Base-by-base conservation (phyloP, 2,113 vertebrate genomes). In the Zosterops borbonicus region DNA sequence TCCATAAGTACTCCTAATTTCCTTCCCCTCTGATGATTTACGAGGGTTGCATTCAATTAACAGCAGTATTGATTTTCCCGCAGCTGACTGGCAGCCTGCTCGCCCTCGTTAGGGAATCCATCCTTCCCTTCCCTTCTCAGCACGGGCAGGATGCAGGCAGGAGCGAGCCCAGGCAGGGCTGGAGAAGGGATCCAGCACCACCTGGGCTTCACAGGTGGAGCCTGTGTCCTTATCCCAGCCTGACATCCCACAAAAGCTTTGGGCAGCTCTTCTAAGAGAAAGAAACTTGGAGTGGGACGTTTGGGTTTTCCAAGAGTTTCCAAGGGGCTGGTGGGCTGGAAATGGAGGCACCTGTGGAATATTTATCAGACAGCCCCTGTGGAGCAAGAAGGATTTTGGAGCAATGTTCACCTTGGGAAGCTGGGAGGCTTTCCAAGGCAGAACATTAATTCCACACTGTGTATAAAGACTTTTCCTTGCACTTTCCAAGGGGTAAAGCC, bases 11-110 rank as follows among this genome's bases (percentile, higher is more conserved):
- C 60, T 86, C 68, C 90, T 91, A 76, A 96, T 93, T 94, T 89
- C 55, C 12, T 62, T n/a, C 31, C 76, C 73, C 31, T 83, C 74
- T 22, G 82, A 37, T 90, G 94, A 97, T 96, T 96, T 95, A 97
- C 10, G 35, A 95, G 90, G 92, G 87, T 59, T 95, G 94, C 86
- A 81, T 97, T 97, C 96, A 93, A 96, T 97, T 97, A 97, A 83
- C 49, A 16, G 82, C 9, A 1, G 52, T 42, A 97, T 97, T 62
- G 97, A 97, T 95, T 91, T 78, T 83, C 29, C 69, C 14, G 6
- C 95, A 84, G 96, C 89, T 96, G 97, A 92, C 76, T 86, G 91
- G 94, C 83, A 67, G 41, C 52, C 95, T 94, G 92, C 96, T 90
- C 29, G 4, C 87, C 70, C 83, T 90, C 28, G 3, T 93, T 90